phyloP scores from a whole-genome alignment of 2,888 invertebrate species.

The Lycaena phlaeas region DNA sequence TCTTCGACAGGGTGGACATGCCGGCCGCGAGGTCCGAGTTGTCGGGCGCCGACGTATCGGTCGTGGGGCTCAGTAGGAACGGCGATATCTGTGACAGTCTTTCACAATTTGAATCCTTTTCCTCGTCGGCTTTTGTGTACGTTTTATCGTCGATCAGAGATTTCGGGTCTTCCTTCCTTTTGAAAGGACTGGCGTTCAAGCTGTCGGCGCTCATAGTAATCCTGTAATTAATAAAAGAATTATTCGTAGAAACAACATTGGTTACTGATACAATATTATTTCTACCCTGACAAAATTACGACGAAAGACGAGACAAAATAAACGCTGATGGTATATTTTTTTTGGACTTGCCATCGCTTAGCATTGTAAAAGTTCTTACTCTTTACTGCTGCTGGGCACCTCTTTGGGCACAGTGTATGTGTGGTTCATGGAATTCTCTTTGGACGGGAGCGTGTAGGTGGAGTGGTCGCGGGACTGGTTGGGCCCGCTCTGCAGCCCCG shows the following conservation, averaged over 20 bases:
- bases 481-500: slow-evolving; percentile 28
- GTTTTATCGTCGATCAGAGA: slow-evolving; percentile 50
- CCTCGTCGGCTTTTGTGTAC: slow-evolving; percentile 44
- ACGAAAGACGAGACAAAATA: too few relatives aligned
- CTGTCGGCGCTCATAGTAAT: slow-evolving; percentile 66
- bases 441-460: slow-evolving; percentile 39
- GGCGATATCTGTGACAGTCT: slow-evolving; percentile 59
- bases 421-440: slow-evolving; percentile 28
- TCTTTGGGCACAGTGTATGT: slow-evolving; percentile 47
- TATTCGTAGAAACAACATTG: neutral
- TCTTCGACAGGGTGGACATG: slow-evolving; percentile 61
- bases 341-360: too few relatives aligned
- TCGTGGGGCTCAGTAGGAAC: slow-evolving; percentile 54
- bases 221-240: slow-evolving; percentile 30
- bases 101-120: slow-evolving; percentile 46
- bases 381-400: slow-evolving; percentile 36
- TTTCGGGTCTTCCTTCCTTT: slow-evolving; percentile 27
- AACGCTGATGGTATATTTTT: too few relatives aligned
- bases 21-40: slow-evolving; percentile 48
- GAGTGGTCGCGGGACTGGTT: slow-evolving; percentile 26
- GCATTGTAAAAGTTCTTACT: too few relatives aligned
- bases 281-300: too few relatives aligned
- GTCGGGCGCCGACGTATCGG: slow-evolving; percentile 48
- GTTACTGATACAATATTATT: too few relatives aligned
- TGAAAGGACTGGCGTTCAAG: slow-evolving; percentile 51